Evolutionary conservation across 2,888 invertebrate species (phyloP).

Genomic region (Pilophorus perplexus): DNA sequence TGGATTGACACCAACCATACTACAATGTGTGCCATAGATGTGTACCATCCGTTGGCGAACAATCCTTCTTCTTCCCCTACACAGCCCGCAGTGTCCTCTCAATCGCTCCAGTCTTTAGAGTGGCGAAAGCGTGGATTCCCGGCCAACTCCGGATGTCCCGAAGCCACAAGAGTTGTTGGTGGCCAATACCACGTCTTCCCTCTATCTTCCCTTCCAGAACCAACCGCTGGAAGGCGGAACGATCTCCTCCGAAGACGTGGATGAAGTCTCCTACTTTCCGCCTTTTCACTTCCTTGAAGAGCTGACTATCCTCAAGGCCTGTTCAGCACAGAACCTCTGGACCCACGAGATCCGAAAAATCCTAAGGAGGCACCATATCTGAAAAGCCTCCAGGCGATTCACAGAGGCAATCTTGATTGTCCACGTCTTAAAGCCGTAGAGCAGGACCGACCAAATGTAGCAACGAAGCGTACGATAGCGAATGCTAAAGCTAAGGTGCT

Average conservation of each 20-base stretch:
- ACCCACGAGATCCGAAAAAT: not conserved
- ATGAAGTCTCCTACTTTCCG: not conserved
- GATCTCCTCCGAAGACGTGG: conserved; percentile 4
- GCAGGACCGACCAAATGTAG: not conserved
- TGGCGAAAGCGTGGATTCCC: not conserved
- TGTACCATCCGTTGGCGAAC: too few relatives aligned
- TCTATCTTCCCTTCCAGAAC: too few relatives aligned
- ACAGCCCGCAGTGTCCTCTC: too few relatives aligned
- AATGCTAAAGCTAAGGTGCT: not conserved
- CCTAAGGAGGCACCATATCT: not conserved
- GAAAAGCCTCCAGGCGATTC: not conserved
- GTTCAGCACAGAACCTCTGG: not conserved
- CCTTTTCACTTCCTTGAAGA: conserved; percentile 3
- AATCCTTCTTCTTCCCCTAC: too few relatives aligned
- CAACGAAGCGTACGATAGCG: not conserved
- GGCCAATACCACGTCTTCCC: not conserved
- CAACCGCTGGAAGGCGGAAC: not conserved
- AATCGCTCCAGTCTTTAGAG: too few relatives aligned
- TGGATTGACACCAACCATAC: too few relatives aligned
- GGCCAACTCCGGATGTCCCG: not conserved
- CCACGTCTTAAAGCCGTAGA: not conserved
- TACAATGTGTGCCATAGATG: too few relatives aligned
- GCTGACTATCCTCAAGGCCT: not conserved
- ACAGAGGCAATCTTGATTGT: not conserved
- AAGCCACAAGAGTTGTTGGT: not conserved